Percentiles rank a stretch among this genome's conserved stretches.
These are phyloP conservation scores for Rhynchopsitta pachyrhyncha DNA, from an alignment of 2,113 vertebrate genomes.

Conservation along the genomic window DNA sequence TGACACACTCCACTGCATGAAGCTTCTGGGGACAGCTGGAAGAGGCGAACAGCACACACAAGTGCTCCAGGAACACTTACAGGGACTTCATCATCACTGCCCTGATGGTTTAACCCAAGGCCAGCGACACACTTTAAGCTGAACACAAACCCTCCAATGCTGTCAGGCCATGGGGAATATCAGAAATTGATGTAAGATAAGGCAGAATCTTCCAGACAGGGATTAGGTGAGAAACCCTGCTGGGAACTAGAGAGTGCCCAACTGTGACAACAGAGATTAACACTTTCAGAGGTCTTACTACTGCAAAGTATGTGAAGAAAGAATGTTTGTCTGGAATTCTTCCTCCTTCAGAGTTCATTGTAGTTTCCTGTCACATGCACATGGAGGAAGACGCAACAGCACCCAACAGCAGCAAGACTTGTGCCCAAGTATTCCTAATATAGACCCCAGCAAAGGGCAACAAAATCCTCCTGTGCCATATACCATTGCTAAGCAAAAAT, in stretches of 20 bases:
- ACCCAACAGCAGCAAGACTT: neutral
- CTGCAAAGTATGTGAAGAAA: neutral
- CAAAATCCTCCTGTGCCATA: neutral
- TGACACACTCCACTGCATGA: accelerated
- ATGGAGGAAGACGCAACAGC: accelerated
- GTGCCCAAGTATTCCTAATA: neutral
- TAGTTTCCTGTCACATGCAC: neutral
- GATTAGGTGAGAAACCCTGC: conserved; percentile 39
- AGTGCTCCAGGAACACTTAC: accelerated
- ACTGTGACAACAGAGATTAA: conserved; percentile 31
- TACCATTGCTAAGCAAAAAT: neutral
- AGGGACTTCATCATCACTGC: neutral
- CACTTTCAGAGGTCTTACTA: neutral
- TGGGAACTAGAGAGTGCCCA: conserved; percentile 16
- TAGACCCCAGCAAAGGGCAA: neutral
- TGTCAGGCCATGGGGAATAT: neutral
- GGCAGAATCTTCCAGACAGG: neutral
- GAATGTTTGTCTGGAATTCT: neutral
- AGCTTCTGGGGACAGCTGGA: neutral
- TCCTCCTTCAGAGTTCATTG: neutral
- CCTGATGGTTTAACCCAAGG: neutral
- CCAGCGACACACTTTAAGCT: neutral
- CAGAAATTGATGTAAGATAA: neutral
- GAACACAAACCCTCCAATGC: neutral
- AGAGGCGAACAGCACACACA: accelerated